Percentiles rank a stretch among this genome's conserved stretches.
Evolutionary conservation across 2,797 vertebrate genomes (phyloP).

Genomic region (Dermochelys coriacea): DNA sequence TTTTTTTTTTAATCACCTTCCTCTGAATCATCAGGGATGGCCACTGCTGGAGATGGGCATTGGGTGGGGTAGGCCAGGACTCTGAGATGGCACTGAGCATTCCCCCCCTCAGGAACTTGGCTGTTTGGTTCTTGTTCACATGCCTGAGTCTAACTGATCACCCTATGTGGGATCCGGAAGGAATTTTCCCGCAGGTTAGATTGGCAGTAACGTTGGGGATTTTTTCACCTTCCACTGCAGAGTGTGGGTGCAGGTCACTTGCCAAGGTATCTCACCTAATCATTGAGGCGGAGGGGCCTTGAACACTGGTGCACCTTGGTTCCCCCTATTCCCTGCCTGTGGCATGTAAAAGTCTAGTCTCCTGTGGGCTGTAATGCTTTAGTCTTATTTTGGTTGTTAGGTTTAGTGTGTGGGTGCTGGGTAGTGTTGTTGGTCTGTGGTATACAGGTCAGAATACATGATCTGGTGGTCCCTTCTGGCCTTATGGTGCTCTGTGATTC

Average conservation of each 20-base stretch:
- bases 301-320: not conserved
- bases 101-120: not conserved
- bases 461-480: too few species aligned
- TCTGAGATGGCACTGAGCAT: not conserved
- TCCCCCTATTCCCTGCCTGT: not conserved
- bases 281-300: too few species aligned
- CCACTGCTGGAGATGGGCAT: too few species aligned
- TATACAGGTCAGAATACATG: too few species aligned
- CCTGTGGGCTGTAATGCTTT: not conserved
- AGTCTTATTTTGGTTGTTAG: not conserved
- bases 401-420: not conserved
- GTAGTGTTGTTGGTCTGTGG: too few species aligned
- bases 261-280: not conserved
- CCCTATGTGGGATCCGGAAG: too few species aligned
- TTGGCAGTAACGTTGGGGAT: too few species aligned
- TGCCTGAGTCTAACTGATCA: not conserved
- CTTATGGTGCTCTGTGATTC: too few species aligned
- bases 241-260: not conserved
- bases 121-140: not conserved
- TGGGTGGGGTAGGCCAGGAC: not conserved
- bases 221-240: not conserved
- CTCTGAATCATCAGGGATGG: not conserved
- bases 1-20: not conserved
- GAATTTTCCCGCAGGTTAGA: too few species aligned
- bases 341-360: not conserved